phyloP scores from a whole-genome alignment of 2,888 invertebrate species.

The Amphimallon solstitiale region DNA sequence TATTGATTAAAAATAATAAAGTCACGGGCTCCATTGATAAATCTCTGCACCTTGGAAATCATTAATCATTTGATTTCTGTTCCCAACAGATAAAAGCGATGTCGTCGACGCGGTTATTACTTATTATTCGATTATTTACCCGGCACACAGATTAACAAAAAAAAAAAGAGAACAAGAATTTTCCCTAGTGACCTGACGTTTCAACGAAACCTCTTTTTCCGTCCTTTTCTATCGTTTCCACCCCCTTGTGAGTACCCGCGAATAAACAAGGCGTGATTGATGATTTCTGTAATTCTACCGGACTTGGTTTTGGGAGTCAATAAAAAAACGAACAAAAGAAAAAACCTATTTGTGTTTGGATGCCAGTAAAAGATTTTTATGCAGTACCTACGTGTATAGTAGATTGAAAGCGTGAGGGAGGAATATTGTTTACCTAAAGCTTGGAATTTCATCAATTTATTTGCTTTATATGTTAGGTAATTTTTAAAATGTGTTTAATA shows the following conservation, averaged over 20 bases:
- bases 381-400: neutral
- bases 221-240: neutral
- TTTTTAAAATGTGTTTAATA: too few relatives aligned
- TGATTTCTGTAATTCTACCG: slow-evolving; percentile 44
- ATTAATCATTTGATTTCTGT: slow-evolving; percentile 46
- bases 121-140: slow-evolving; percentile 48
- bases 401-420: too few relatives aligned
- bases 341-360: neutral
- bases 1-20: slow-evolving; percentile 48
- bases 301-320: slow-evolving; percentile 3
- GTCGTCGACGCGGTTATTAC: slow-evolving; percentile 44
- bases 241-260: slow-evolving; percentile 27
- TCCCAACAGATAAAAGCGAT: slow-evolving; percentile 45
- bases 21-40: slow-evolving; percentile 43
- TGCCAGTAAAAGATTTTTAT: neutral
- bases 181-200: neutral
- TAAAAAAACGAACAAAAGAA: neutral
- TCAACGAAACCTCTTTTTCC: neutral
- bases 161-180: slow-evolving; percentile 10
- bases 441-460: too few relatives aligned
- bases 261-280: slow-evolving; percentile 49
- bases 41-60: slow-evolving; percentile 43
- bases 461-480: too few relatives aligned
- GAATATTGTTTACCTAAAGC: too few relatives aligned
- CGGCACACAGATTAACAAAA: slow-evolving; percentile 43